phyloP scores from a whole-genome alignment of 2,113 vertebrate species.

The Limanda limanda region DNA sequence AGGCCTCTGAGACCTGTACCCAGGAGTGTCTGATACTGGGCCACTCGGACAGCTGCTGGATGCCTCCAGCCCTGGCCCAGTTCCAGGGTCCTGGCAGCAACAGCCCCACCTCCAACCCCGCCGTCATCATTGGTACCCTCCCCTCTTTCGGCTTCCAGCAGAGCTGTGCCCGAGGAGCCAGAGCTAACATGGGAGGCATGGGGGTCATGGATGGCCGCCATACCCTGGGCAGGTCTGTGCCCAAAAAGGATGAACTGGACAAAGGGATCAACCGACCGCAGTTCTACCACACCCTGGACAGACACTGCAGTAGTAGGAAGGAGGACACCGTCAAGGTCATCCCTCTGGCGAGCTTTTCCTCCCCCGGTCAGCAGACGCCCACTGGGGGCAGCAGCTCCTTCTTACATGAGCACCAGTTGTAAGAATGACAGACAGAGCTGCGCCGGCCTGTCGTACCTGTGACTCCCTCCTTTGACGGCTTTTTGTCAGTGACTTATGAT shows the following conservation, averaged over 20 bases:
- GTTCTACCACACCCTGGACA: slow-evolving; percentile 93
- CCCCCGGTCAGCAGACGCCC: slow-evolving; percentile 77
- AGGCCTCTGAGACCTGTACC: slow-evolving; percentile 96
- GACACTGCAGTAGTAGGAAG: slow-evolving; percentile 86
- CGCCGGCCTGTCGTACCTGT: slow-evolving; percentile 45
- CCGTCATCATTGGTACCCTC: slow-evolving; percentile 79
- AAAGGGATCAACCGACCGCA: slow-evolving; percentile 85
- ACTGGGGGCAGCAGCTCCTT: slow-evolving; percentile 75
- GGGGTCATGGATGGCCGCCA: slow-evolving; percentile 84
- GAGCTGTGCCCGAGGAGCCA: slow-evolving; percentile 83
- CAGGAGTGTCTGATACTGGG: slow-evolving; percentile 97
- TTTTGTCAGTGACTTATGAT: slow-evolving; percentile 54
- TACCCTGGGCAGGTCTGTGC: slow-evolving; percentile 88
- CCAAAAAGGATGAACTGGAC: slow-evolving; percentile 90
- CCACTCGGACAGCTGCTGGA: slow-evolving; percentile 99
- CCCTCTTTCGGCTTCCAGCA: slow-evolving; percentile 88
- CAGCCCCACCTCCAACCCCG: slow-evolving; percentile 75
- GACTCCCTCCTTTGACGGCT: slow-evolving; percentile 45
- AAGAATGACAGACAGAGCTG: slow-evolving; percentile 58
- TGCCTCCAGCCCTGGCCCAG: slow-evolving; percentile 90
- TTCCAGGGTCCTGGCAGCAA: slow-evolving; percentile 78
- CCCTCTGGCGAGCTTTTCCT: slow-evolving; percentile 89
- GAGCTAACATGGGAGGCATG: slow-evolving; percentile 79
- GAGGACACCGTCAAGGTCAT: slow-evolving; percentile 93
- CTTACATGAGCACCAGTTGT: slow-evolving; percentile 92